Base-by-base conservation (phyloP, 2,888 invertebrate species). In the Apotomis capreana region DNA sequence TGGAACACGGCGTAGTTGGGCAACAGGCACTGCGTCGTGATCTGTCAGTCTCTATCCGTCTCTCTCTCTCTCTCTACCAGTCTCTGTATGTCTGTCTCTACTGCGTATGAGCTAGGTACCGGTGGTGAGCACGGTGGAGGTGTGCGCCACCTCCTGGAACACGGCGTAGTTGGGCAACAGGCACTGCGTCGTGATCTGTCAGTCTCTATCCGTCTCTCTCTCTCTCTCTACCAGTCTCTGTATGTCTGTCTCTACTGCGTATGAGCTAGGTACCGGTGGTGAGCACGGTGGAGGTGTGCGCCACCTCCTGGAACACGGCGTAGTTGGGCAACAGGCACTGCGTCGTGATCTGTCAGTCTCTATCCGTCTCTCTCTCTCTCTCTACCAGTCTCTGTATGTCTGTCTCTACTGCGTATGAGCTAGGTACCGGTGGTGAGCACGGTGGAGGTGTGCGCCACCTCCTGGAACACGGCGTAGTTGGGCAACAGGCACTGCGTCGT, bases 401-500 rank as follows among this genome's bases (percentile, higher is more conserved):
- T 15, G 15, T 15, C 15, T 15, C 15, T 15, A 54, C 61, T 85
- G 96, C 96, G 54, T 44, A 44, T 44, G 3, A 6, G 44, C 15
- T 44, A 44, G 44, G 5, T 44, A 44, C 44, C 44, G 44, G 96
- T 96, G 54, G 96, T 96, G 68, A 96, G 92, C 55, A 96, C 94
- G 51, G 95, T 96, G 72, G 96, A 96, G 57, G 97, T 96, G 81
- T 96, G 96, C 0, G 98, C 97, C 75, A 98, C 89, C 83, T 98
- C 98, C 80, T 96, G 95, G 87, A 97, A 98, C 46, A 97, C 95
- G 84, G 96, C 95, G 89, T 97, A 97, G 89, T 98, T 98, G 8
- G 44, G 44, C 44, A 44, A 8, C 44, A 44, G 44, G 44, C 44
- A 44, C 44, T 44, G 97, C 6, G 8, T 6, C 54, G 15, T 15